Evolutionary conservation across 1,140 invertebrate species (phyloP).

Genomic region (Neotoxoptera formosana): DNA sequence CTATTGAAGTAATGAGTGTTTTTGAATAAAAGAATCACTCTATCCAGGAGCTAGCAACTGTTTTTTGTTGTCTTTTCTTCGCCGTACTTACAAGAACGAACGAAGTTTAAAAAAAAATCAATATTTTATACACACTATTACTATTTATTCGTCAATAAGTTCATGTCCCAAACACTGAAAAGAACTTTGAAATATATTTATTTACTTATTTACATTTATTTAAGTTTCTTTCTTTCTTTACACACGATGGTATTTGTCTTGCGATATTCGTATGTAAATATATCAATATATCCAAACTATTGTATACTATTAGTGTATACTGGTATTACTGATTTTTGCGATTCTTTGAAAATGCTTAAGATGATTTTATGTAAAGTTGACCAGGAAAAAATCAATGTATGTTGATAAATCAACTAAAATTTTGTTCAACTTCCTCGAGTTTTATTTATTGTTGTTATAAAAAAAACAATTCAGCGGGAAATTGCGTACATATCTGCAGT

Average conservation of each 20-base stretch:
- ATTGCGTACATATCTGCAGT: neutral
- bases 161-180: neutral
- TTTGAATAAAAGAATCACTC: neutral
- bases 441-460: neutral
- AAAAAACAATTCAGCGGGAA: neutral
- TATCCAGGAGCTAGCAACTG: neutral
- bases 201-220: neutral
- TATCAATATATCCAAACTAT: neutral
- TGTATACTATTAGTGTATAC: neutral
- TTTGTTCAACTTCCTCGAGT: neutral
- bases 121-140: neutral
- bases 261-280: too few relatives aligned
- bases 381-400: neutral
- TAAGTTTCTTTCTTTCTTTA: neutral
- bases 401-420: neutral
- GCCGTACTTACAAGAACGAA: neutral
- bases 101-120: neutral
- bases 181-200: neutral
- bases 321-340: neutral
- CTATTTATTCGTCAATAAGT: neutral
- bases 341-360: neutral
- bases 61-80: neutral
- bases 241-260: too few relatives aligned
- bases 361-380: too few relatives aligned
- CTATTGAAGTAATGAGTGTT: too few relatives aligned